Conservation (phyloP, 2,113 vertebrate species). For the Tupaia tana region DNA sequence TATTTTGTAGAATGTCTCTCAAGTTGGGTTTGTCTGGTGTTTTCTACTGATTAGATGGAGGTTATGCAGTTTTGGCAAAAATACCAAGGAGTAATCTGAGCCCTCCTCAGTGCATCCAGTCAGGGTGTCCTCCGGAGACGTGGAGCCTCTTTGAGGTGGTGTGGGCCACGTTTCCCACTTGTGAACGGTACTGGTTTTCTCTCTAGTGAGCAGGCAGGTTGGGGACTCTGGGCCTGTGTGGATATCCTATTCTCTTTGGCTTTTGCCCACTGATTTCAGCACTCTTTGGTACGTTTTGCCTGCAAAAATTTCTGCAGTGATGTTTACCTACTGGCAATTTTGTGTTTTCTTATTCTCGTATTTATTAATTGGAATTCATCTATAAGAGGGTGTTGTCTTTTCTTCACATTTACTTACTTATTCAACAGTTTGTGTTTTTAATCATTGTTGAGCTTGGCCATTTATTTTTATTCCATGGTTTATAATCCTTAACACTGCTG, state of each 20-base stretch:
- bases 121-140: neutral
- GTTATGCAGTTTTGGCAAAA: neutral
- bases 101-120: neutral
- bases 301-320: neutral
- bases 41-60: neutral
- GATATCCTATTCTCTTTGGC: neutral
- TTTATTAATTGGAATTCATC: neutral
- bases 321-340: neutral
- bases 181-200: neutral
- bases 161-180: neutral
- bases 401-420: neutral
- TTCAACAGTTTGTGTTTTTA: neutral
- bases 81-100: neutral
- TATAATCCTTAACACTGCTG: neutral
- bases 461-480: conserved; percentile 15
- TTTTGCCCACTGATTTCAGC: neutral
- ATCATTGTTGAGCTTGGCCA: neutral
- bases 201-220: neutral
- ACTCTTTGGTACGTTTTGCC: neutral
- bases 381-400: neutral
- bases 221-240: neutral
- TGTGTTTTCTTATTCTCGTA: conserved; percentile 20
- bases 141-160: neutral
- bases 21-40: neutral
- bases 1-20: conserved; percentile 37